phyloP scores from a whole-genome alignment of 2,888 invertebrate genomes.

The Agrochola lychnidis region DNA sequence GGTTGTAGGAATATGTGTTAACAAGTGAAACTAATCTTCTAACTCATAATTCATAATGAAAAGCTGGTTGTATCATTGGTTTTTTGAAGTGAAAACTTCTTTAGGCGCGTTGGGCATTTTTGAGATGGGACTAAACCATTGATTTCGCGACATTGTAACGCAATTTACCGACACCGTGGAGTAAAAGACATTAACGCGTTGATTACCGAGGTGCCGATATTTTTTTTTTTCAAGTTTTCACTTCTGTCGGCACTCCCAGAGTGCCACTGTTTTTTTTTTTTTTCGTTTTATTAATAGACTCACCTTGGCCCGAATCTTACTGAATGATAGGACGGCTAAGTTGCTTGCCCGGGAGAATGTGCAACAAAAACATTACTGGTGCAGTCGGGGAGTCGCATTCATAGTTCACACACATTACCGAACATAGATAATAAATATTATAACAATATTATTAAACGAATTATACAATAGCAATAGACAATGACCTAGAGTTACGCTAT shows the following conservation, averaged over 20 bases:
- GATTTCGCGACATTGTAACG: too few relatives aligned
- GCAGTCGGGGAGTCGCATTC: background rate
- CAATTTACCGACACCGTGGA: too few relatives aligned
- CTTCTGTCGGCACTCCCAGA: too few relatives aligned
- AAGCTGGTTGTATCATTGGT: background rate
- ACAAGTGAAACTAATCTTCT: background rate
- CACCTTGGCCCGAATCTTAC: background rate
- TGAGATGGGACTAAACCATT: too few relatives aligned
- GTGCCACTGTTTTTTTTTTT: background rate
- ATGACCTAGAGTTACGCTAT: constrained; percentile 78
- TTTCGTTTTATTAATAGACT: background rate
- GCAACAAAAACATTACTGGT: background rate
- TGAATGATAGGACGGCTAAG: background rate
- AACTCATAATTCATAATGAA: too few relatives aligned
- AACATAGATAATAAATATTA: constrained; percentile 14
- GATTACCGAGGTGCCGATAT: too few relatives aligned
- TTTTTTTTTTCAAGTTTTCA: too few relatives aligned
- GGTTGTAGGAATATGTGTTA: constrained; percentile 1
- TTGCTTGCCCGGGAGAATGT: too few relatives aligned
- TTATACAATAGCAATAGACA: constrained; percentile 69
- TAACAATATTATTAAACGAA: constrained; percentile 59
- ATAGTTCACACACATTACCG: constrained; percentile 10
- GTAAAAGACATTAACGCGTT: too few relatives aligned
- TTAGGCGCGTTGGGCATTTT: too few relatives aligned
- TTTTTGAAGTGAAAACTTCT: too few relatives aligned